Base-by-base conservation (phyloP, 2,113 vertebrate genomes). In the Colaptes auratus region DNA sequence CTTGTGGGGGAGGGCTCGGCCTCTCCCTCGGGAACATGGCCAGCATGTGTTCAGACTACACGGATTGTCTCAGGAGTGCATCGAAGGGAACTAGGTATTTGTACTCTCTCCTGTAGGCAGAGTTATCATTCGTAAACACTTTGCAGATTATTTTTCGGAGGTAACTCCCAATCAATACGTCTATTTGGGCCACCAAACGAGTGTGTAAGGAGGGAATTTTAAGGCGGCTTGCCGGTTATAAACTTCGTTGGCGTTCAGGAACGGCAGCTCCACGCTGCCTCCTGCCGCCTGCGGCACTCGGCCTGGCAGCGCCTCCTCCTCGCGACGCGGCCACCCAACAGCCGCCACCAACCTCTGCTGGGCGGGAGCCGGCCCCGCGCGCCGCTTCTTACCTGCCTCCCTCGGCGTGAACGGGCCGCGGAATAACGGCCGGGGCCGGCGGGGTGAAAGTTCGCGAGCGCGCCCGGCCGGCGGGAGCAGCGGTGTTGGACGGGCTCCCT, bases 401-500 rank as follows among this genome's bases (percentile, higher is more conserved):
- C 23, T 39, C 3, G 25, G 61, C 61, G 42, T 18, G 46, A 35
- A 42, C 15, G 11, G 28, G 36, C 42, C 18, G 39, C 25, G 21
- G 59, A 44, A 8, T 27, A 35, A 12, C 50, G 65, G 36, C 33
- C 18, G 25, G 23, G 59, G 36, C 21, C 12, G 58, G 39, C 44
- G 20, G 48, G 12, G 15, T 6, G 30, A 28, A 19, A 15, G 23
- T 3, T 18, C 4, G 66, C 46, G n/a, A 23, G 52, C 46, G 6
- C n/a, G 24, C 12, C 24, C 53, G 31, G 4, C 4, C 44, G 10
- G 52, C 31, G 19, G 18, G 71, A 18, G 53, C 35, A n/a, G 83
- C 81, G 24, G 80, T 6, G 84, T 52, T 59, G 16, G 36, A 4
- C 85, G 91, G 59, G 96, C 96, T 75, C 91, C 93, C 89, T 69